These are phyloP conservation scores for Chrysomallon squamiferum DNA, from an alignment of 1,140 invertebrate genomes.

Conservation along the genomic window DNA sequence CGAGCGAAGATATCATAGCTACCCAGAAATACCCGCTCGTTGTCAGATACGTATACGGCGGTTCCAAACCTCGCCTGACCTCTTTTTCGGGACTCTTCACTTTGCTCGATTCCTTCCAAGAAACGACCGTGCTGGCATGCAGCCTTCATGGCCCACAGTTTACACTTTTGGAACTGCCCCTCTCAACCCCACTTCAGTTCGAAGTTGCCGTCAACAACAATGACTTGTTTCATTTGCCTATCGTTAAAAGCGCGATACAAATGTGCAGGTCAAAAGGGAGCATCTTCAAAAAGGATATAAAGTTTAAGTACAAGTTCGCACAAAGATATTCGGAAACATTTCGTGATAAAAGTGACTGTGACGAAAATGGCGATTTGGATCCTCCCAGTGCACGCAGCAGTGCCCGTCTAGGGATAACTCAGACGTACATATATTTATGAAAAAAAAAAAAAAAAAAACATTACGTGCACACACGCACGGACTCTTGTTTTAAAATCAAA, in stretches of 20 bases:
- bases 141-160: conserved; percentile 17
- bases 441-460: too few relatives aligned
- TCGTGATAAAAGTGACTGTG: conserved; percentile 6
- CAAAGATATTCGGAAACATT: conserved; percentile 21
- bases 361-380: conserved; percentile 17
- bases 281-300: conserved; percentile 26
- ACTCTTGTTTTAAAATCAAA: too few relatives aligned
- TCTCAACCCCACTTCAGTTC: conserved; percentile 31
- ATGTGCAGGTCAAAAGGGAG: conserved; percentile 15
- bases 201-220: conserved; percentile 30
- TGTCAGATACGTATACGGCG: conserved; percentile 28
- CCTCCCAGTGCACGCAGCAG: conserved; percentile 26
- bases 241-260: conserved; percentile 20
- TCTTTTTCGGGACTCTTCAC: conserved; percentile 33
- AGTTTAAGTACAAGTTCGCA: conserved; percentile 37
- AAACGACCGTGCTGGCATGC: conserved; percentile 33
- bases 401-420: conserved; percentile 25
- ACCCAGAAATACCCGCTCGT: conserved; percentile 33
- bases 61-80: conserved; percentile 24
- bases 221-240: conserved; percentile 23
- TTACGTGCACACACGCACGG: too few relatives aligned
- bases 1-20: conserved; percentile 20
- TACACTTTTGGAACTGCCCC: conserved; percentile 31
- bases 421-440: conserved; percentile 33
- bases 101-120: conserved; percentile 35